Percentiles rank a stretch among this genome's conserved stretches.
These are phyloP conservation scores for Pseudocheirus occidentalis DNA, from an alignment of 2,797 vertebrate species.

Conservation along the genomic window DNA sequence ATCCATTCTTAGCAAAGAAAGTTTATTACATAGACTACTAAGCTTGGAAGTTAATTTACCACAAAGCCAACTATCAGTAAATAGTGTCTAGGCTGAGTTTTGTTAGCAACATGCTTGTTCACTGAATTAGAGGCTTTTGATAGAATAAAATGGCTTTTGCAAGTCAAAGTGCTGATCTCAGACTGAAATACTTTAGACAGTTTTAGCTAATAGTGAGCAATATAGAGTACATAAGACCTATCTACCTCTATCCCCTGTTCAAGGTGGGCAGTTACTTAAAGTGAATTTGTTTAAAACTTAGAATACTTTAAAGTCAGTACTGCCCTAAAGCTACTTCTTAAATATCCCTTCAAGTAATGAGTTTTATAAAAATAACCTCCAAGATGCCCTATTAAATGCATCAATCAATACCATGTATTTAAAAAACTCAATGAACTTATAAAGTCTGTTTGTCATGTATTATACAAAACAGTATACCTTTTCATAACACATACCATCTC, in stretches of 20 bases:
- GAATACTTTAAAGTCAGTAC: not conserved
- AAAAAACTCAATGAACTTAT: constrained; percentile 26
- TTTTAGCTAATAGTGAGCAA: not conserved
- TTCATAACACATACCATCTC: constrained; percentile 55
- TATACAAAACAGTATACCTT: constrained; percentile 15
- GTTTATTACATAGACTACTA: not conserved
- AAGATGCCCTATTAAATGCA: constrained; percentile 42
- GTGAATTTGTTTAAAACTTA: not conserved
- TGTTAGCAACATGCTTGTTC: not conserved
- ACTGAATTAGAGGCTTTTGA: not conserved
- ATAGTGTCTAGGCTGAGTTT: not conserved
- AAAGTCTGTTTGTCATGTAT: constrained; percentile 33
- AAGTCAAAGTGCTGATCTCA: not conserved
- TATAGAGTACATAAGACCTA: not conserved
- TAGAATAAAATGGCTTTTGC: not conserved
- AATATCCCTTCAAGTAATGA: not conserved
- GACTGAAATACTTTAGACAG: not conserved
- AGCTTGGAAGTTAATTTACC: not conserved
- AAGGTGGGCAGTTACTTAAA: not conserved
- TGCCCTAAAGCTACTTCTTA: not conserved
- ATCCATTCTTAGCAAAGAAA: not conserved
- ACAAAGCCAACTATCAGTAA: not conserved
- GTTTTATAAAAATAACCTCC: not conserved
- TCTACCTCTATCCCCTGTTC: not conserved
- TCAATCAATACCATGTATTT: constrained; percentile 44